phyloP scores from a whole-genome alignment of 2,797 vertebrate genomes.

The Nothura maculosa region DNA sequence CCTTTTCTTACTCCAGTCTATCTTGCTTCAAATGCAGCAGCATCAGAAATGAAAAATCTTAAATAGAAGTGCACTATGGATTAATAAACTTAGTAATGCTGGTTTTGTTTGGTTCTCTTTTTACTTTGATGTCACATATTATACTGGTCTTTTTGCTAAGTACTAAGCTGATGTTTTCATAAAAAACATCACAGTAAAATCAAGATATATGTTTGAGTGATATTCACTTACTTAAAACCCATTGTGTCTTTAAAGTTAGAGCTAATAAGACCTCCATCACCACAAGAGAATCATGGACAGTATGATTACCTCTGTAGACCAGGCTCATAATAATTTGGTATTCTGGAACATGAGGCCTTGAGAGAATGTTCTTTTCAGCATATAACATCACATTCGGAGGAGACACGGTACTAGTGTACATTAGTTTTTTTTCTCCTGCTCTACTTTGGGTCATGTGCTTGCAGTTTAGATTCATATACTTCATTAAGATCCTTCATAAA shows the following conservation, averaged over 20 bases:
- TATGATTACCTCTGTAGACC: not conserved
- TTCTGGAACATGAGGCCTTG: not conserved
- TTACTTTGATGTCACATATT: not conserved
- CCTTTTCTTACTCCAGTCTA: not conserved
- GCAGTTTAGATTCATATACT: not conserved
- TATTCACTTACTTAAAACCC: not conserved
- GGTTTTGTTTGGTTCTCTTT: not conserved
- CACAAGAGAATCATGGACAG: fast-evolving
- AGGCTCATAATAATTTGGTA: not conserved
- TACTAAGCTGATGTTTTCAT: not conserved
- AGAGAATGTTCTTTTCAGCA: not conserved
- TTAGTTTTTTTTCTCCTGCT: not conserved
- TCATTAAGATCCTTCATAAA: fast-evolving
- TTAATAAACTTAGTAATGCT: not conserved
- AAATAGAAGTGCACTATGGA: not conserved
- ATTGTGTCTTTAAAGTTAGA: not conserved
- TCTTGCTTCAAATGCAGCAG: not conserved
- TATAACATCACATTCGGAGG: not conserved
- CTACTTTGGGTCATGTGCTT: not conserved
- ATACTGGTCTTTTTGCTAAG: not conserved
- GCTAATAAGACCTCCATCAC: not conserved
- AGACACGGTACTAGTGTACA: not conserved
- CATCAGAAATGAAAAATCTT: not conserved
- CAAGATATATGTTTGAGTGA: not conserved
- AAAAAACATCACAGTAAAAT: not conserved